Base-by-base conservation (phyloP, 2,113 vertebrate species). In the Mugil cephalus region DNA sequence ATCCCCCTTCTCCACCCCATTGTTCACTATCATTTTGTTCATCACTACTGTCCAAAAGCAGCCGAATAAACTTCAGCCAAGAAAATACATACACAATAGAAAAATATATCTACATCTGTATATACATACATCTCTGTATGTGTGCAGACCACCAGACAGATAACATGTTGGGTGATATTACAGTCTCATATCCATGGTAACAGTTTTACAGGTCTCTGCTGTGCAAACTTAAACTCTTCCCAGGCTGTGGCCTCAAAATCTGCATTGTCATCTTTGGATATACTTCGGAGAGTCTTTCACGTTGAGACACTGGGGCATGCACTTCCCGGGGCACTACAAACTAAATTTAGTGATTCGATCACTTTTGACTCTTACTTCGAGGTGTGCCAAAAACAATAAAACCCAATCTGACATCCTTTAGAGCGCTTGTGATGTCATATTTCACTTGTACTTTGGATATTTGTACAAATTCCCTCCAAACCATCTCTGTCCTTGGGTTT, bases 341-440 rank as follows among this genome's bases (percentile, higher is more conserved):
- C 53, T 55, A 7, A 56, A 61, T 46, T 50, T 51, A 47, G 48
- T 83, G 73, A 83, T 77, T 59, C 40, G 51, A 77, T 80, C 48
- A 68, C 19, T 77, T 74, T 60, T 77, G 64, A 78, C 77, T 74
- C 40, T 74, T 53, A 77, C 77, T 80, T 59, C 10, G 51, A 77
- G 69, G 45, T 80, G 76, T 77, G 84, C 73, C 77, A 79, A 47
- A 56, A 78, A 73, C 53, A 65, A 69, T 74, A 60, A 73, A 55
- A 43, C 8, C 60, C 19, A 30, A 56, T 63, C 55, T 35, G 47
- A 80, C 53, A 69, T 48, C n/a, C 48, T 71, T 70, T 51, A 34
- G 15, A 74, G 50, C 10, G 62, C 52, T 65, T 24, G 9, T 40
- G 12, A 65, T 77, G 76, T 69, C 72, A 77, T 74, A 69, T 69